Conservation (phyloP, 2,113 vertebrate species). For the Thamnophis sirtalis region DNA sequence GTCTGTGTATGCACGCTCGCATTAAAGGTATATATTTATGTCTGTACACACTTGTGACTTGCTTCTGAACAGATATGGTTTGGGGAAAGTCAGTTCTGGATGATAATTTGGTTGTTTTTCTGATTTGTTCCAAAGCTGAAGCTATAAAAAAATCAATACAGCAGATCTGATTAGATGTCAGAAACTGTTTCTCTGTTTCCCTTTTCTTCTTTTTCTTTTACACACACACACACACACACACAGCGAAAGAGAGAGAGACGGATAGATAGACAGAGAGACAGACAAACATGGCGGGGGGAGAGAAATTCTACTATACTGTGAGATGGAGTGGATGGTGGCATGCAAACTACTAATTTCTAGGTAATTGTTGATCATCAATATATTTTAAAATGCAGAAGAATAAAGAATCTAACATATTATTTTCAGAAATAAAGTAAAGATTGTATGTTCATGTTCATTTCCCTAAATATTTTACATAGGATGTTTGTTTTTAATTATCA, state of each 20-base stretch:
- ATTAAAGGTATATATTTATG: not conserved
- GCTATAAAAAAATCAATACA: conserved; percentile 57
- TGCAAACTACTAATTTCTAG: conserved; percentile 31
- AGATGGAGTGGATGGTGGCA: not conserved
- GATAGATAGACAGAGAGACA: too few species aligned
- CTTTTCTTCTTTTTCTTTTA: conserved; percentile 37
- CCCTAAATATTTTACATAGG: not conserved
- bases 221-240: not conserved
- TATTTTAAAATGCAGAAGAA: conserved; percentile 35
- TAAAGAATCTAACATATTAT: conserved; percentile 8
- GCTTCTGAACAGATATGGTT: conserved; percentile 3
- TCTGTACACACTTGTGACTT: not conserved
- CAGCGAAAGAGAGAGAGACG: too few species aligned
- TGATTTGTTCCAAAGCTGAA: conserved; percentile 51
- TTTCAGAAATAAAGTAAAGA: conserved; percentile 22
- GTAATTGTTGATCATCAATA: not conserved
- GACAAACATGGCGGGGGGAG: too few species aligned
- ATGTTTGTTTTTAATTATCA: not conserved
- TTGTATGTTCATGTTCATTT: not conserved
- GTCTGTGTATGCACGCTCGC: accelerated
- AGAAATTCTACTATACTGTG: not conserved
- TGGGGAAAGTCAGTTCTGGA: not conserved
- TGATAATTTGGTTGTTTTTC: conserved; percentile 38
- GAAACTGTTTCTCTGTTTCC: conserved; percentile 54
- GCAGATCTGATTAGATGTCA: conserved; percentile 63